These are phyloP conservation scores for Lycodopsis pacificus DNA, from an alignment of 2,797 vertebrate species.

Conservation along the genomic window DNA sequence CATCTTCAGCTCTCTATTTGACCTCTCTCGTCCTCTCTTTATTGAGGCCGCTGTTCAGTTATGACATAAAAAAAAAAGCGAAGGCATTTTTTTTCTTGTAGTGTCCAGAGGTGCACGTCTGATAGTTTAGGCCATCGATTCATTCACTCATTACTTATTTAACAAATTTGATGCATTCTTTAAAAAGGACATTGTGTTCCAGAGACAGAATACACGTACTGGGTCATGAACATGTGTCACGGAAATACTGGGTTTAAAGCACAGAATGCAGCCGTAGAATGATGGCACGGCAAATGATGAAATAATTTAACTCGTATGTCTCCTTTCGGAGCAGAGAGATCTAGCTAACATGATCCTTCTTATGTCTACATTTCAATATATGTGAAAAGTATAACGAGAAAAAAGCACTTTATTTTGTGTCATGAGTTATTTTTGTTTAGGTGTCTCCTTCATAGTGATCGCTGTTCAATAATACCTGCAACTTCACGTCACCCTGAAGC, in stretches of 20 bases:
- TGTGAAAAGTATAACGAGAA: slow-evolving; percentile 37
- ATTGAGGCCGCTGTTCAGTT: slow-evolving; percentile 47
- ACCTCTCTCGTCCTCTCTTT: slow-evolving; percentile 40
- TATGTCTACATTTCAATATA: slow-evolving; percentile 31
- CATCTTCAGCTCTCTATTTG: slow-evolving; percentile 33
- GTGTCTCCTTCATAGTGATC: slow-evolving; percentile 27
- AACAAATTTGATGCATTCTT: slow-evolving; percentile 1
- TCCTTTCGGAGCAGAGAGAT: slow-evolving; percentile 23
- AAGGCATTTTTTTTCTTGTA: slow-evolving; percentile 27
- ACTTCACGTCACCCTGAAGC: slow-evolving; percentile 14
- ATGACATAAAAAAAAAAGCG: slow-evolving; percentile 22
- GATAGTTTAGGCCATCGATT: slow-evolving; percentile 14
- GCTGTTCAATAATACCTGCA: slow-evolving; percentile 22
- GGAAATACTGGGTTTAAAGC: not conserved
- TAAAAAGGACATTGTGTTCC: not conserved
- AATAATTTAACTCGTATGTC: not conserved
- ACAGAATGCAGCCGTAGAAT: not conserved
- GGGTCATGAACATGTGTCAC: not conserved
- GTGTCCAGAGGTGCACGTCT: not conserved
- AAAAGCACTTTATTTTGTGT: slow-evolving; percentile 63
- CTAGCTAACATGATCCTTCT: slow-evolving; percentile 7
- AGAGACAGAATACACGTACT: not conserved
- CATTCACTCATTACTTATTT: slow-evolving; percentile 4
- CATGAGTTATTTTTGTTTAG: slow-evolving; percentile 30
- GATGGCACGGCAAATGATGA: not conserved